Evolutionary conservation across 2,888 invertebrate genomes (phyloP).

Genomic region (Lepidocyrtoides sp.): DNA sequence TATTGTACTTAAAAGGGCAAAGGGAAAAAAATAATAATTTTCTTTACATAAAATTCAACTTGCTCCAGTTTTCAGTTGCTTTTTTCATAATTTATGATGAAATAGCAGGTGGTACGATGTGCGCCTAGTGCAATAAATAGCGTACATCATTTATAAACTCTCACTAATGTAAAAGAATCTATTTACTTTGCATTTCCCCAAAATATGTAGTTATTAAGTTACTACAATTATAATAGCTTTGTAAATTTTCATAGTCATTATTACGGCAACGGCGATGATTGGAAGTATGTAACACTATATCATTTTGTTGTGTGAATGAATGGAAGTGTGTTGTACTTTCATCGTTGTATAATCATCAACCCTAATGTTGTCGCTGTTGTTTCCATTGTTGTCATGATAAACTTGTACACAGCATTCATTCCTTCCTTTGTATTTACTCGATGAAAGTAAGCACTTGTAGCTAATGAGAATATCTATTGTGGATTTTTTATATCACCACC

Average conservation of each 20-base stretch:
- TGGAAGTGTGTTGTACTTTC: background rate
- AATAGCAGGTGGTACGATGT: too few species aligned
- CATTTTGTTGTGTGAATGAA: background rate
- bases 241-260: too few species aligned
- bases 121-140: too few species aligned
- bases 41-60: background rate
- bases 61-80: background rate
- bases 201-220: too few species aligned
- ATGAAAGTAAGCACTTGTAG: conserved; percentile 11
- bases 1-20: background rate
- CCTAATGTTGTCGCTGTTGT: background rate
- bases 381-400: background rate
- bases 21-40: background rate
- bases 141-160: too few species aligned
- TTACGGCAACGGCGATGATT: too few species aligned
- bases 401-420: background rate
- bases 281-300: too few species aligned
- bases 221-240: too few species aligned
- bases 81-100: background rate
- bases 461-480: conserved; percentile 4
- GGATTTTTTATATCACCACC: background rate
- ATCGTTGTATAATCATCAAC: background rate
- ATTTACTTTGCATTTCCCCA: too few species aligned
- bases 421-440: background rate
- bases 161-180: too few species aligned